Percentiles rank a stretch among this genome's conserved stretches.
phyloP scores from a whole-genome alignment of 2,797 vertebrate genomes.

The Buceros bicornis region DNA sequence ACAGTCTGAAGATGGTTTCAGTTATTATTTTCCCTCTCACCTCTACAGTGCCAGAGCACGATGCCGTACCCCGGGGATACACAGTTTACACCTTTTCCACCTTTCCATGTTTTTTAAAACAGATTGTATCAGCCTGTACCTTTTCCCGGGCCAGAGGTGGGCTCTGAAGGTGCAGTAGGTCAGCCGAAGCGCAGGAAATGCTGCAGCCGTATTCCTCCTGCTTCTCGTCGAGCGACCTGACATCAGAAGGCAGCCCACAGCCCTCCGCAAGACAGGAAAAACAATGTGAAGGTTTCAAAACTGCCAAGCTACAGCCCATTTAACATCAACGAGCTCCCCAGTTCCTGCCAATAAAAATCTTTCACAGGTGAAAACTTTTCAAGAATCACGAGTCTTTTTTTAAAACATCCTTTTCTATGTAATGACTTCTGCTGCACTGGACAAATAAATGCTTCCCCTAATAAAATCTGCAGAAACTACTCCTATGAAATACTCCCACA shows the following conservation, averaged over 20 bases:
- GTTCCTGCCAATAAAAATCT: background rate
- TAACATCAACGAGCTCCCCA: background rate
- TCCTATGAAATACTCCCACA: constrained; percentile 8
- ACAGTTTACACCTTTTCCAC: background rate
- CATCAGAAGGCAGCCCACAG: background rate
- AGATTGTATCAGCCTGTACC: background rate
- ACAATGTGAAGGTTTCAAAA: background rate
- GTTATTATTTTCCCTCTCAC: background rate
- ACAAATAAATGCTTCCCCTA: background rate
- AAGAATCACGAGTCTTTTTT: background rate
- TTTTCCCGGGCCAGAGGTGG: background rate
- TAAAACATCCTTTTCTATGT: background rate
- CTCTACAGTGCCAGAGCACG: background rate
- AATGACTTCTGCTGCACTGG: background rate
- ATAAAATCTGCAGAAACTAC: background rate
- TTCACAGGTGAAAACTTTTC: background rate
- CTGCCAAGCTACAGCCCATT: background rate
- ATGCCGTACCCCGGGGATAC: background rate
- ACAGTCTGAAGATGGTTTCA: background rate
- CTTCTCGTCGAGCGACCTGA: background rate
- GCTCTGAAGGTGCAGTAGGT: background rate
- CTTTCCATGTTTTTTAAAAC: background rate
- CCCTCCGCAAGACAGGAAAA: background rate
- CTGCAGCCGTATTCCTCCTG: too few species aligned
- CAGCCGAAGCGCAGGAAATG: too few species aligned